These are phyloP conservation scores for Apodemia zela DNA, from an alignment of 2,888 invertebrate species.

Conservation along the genomic window DNA sequence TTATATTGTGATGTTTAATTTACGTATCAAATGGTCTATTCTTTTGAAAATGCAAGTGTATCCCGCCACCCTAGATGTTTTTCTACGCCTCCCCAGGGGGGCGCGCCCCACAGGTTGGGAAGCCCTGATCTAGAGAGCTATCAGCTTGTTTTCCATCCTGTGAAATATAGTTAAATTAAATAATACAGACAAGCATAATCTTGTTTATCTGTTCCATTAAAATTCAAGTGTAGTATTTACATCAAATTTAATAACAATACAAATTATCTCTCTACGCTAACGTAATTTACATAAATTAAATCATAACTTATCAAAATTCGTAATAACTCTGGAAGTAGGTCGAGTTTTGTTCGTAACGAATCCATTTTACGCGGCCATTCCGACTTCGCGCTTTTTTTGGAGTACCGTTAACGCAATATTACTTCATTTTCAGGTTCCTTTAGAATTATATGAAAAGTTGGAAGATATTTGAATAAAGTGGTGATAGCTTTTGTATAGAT, in stretches of 20 bases:
- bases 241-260: conserved; percentile 3
- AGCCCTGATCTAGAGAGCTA: no score
- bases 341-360: conserved; percentile 51
- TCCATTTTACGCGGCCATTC: conserved; percentile 45
- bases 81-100: no score
- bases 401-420: conserved; percentile 34
- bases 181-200: no score
- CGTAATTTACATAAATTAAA: conserved; percentile 35
- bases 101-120: no score
- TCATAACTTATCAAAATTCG: conserved; percentile 31
- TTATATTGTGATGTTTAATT: no score
- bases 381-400: conserved; percentile 42
- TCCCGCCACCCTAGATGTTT: no score
- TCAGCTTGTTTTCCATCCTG: no score
- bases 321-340: conserved; percentile 46
- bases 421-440: conserved; percentile 1
- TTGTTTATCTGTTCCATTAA: neutral
- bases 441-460: neutral
- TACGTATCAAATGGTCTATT: no score
- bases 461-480: neutral
- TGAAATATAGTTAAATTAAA: no score
- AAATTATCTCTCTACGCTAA: conserved; percentile 3
- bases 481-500: neutral
- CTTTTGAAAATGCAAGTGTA: no score
- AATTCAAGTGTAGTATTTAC: neutral